Evolutionary conservation across 1,140 invertebrate genomes (phyloP), one percentile per base, ranked within the genome.

Genomic region (Coenobita brevimanus): DNA sequence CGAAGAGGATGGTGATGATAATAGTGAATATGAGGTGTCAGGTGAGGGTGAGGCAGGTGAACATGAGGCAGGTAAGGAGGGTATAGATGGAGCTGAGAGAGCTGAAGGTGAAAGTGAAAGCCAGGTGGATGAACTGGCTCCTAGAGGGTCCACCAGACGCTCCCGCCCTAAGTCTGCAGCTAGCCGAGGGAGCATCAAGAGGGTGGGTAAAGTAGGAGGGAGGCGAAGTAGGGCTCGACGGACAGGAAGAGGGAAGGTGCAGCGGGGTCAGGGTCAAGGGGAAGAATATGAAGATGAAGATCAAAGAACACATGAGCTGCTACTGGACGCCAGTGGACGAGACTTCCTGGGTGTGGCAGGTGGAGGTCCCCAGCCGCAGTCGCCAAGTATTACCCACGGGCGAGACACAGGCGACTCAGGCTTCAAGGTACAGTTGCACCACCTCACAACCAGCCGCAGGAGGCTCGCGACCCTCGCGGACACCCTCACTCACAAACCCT

Each of bases 381-480:
- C 85, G 76, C 76, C 85, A 15, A 87, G 85, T 62, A 69, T 76
- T n/a, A 87, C 76, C n/a, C 85, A 87, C 75, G 85, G 76, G 75
- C 79, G 85, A 33, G 85, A 87, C 85, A 87, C 85, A 64, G 85
- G 85, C 73, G 76, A 87, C 78, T 87, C 85, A 54, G 85, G 85
- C 64, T 81, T 79, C 85, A 87, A 87, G 85, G 85, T 87, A 87
- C n/a, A 71, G 80, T 82, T 43, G 38, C 64, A 17, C 80, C 73
- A 41, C 69, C 1, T 6, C 41, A 33, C 36, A 6, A 69, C 10
- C 46, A 41, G n/a, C 24, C 36, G 38, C 80, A 36, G 62, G 64
- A 82, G 80, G 60, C 62, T 43, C 38, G 64, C 10, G 80, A 82
- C 80, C 64, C 64, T 82, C 64, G 50, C 24, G 80, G 80, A 54